These are phyloP conservation scores for Triops longicaudatus DNA, from an alignment of 1,140 invertebrate species.

Conservation along the genomic window DNA sequence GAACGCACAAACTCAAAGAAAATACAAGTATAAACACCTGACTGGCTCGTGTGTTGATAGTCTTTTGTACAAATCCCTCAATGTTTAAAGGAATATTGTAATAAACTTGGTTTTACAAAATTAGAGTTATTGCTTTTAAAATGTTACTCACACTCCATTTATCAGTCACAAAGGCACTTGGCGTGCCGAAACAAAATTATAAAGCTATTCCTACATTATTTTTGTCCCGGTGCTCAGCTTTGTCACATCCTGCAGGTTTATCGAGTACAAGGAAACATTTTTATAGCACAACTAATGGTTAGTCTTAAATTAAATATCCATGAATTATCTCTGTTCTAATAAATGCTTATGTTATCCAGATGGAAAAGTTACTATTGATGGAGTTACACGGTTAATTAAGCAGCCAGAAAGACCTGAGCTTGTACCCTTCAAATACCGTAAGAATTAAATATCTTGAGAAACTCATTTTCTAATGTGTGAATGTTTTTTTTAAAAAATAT, in stretches of 20 bases:
- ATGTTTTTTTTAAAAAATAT: no score
- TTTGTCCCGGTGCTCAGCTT: constrained; percentile 13
- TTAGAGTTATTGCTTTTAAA: no score
- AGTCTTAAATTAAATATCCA: neutral
- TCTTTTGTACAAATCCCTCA: no score
- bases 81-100: no score
- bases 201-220: neutral
- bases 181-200: no score
- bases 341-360: neutral
- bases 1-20: no score
- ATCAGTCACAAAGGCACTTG: no score
- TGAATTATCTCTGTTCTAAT: neutral
- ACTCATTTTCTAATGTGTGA: no score
- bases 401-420: constrained; percentile 60
- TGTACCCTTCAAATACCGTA: constrained; percentile 75
- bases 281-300: neutral
- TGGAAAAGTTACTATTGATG: constrained; percentile 57
- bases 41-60: no score
- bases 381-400: constrained; percentile 57
- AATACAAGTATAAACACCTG: no score
- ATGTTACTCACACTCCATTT: no score
- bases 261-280: neutral
- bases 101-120: no score
- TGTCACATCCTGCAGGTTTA: neutral
- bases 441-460: constrained; percentile 41